Percentiles rank a stretch among this genome's conserved stretches.
Conservation (phyloP, 2,888 invertebrate genomes). For the Sympetrum striolatum region DNA sequence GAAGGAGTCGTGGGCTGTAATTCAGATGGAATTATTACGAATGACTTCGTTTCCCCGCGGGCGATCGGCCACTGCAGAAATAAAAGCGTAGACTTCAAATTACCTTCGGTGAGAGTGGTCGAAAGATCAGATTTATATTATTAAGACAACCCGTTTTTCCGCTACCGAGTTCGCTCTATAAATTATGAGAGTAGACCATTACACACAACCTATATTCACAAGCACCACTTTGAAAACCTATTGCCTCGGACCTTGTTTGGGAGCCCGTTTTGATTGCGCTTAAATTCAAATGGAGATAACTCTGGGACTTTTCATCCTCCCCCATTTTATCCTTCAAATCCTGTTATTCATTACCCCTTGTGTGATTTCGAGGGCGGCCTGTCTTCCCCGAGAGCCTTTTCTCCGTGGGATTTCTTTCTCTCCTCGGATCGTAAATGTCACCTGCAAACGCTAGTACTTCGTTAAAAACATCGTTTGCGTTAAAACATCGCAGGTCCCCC, state of each 20-base stretch:
- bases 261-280: not conserved
- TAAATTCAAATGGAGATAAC: not conserved
- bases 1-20: not conserved
- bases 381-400: not conserved
- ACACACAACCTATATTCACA: conserved; percentile 8
- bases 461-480: not conserved
- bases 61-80: no score
- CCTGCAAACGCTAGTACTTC: not conserved
- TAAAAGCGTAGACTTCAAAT: not conserved
- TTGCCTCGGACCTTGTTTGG: not conserved
- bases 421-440: not conserved
- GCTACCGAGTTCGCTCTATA: conserved; percentile 22
- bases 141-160: conserved; percentile 25
- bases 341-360: not conserved
- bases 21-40: not conserved
- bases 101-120: not conserved
- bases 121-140: not conserved
- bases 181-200: conserved; percentile 8
- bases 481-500: not conserved
- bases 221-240: not conserved
- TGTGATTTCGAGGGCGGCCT: not conserved
- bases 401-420: not conserved
- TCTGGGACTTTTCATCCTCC: not conserved
- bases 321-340: not conserved
- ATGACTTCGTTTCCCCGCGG: no score